These are phyloP conservation scores for Melanostoma scalare DNA, from an alignment of 2,888 invertebrate species.

Conservation along the genomic window DNA sequence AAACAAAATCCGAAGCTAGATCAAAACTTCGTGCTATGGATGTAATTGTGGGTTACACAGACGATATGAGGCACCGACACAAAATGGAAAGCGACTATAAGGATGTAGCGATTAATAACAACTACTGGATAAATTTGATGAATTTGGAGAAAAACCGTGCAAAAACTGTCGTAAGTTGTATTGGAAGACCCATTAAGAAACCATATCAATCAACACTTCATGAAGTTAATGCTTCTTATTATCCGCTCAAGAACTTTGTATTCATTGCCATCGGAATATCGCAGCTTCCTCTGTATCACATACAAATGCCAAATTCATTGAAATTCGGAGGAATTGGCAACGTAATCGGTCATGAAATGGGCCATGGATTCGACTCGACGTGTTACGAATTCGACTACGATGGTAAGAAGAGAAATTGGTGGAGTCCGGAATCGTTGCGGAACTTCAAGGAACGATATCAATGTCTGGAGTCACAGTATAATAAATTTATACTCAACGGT, in stretches of 20 bases:
- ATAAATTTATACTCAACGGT: conserved; percentile 77
- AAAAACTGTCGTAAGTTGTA: conserved; percentile 73
- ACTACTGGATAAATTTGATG: conserved; percentile 77
- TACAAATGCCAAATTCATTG: conserved; percentile 76
- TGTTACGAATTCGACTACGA: conserved; percentile 79
- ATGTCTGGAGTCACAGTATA: conserved; percentile 79
- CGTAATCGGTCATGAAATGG: conserved; percentile 79
- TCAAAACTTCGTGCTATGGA: conserved; percentile 79
- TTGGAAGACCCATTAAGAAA: conserved; percentile 77
- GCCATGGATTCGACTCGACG: conserved; percentile 79
- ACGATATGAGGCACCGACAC: conserved; percentile 76
- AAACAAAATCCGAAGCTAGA: conserved; percentile 77
- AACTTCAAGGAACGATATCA: conserved; percentile 79
- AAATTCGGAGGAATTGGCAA: conserved; percentile 79
- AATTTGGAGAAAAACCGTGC: conserved; percentile 76
- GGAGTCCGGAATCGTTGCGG: conserved; percentile 76
- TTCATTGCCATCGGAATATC: conserved; percentile 78
- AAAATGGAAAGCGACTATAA: conserved; percentile 75
- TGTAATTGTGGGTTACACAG: conserved; percentile 77
- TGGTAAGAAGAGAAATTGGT: conserved; percentile 78
- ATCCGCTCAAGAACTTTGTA: conserved; percentile 78
- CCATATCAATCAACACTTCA: conserved; percentile 77
- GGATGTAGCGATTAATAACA: conserved; percentile 74
- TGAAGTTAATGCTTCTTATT: conserved; percentile 79
- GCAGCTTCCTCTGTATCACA: conserved; percentile 78